phyloP scores from a whole-genome alignment of 1,140 invertebrate genomes.

The Drosophila pruinosa region DNA sequence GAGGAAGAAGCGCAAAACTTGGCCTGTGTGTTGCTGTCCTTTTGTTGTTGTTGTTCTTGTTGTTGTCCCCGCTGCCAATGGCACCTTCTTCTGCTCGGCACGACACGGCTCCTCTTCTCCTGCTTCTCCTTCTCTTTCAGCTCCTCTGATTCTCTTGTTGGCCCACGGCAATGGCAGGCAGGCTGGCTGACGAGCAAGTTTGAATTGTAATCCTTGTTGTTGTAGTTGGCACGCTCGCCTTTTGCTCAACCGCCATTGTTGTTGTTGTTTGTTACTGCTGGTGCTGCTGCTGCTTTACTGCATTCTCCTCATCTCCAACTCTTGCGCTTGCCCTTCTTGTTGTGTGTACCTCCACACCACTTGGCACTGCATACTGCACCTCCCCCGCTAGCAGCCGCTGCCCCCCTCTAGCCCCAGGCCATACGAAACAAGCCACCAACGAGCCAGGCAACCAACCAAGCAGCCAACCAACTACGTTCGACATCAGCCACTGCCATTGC shows the following conservation, averaged over 20 bases:
- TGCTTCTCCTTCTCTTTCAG: neutral
- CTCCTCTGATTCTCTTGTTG: slow-evolving; percentile 5
- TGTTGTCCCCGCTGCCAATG: slow-evolving; percentile 45
- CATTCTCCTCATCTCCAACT: slow-evolving; percentile 30
- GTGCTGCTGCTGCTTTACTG: slow-evolving; percentile 50
- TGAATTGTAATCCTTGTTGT: slow-evolving; percentile 77
- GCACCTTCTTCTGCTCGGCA: slow-evolving; percentile 57
- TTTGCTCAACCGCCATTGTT: slow-evolving; percentile 28
- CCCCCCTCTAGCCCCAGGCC: neutral
- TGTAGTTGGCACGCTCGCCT: slow-evolving; percentile 73
- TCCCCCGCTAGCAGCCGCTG: neutral
- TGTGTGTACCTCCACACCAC: no score
- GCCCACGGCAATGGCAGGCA: slow-evolving; percentile 63
- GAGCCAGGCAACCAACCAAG: slow-evolving; percentile 11
- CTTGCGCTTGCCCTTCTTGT: neutral
- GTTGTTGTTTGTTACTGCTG: slow-evolving; percentile 13
- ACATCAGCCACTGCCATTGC: slow-evolving; percentile 54
- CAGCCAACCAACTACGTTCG: slow-evolving; percentile 50
- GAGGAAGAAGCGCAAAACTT: slow-evolving; percentile 44
- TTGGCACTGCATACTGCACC: neutral
- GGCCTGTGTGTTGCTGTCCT: slow-evolving; percentile 36
- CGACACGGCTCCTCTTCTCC: slow-evolving; percentile 26
- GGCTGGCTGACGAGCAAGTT: slow-evolving; percentile 75
- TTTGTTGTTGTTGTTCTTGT: slow-evolving; percentile 29
- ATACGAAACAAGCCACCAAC: slow-evolving; percentile 6